A percentile compares a stretch with the other conserved stretches of the same genome.
phyloP scores from a whole-genome alignment of 2,888 invertebrate species.

The Patella ulyssiponensis region DNA sequence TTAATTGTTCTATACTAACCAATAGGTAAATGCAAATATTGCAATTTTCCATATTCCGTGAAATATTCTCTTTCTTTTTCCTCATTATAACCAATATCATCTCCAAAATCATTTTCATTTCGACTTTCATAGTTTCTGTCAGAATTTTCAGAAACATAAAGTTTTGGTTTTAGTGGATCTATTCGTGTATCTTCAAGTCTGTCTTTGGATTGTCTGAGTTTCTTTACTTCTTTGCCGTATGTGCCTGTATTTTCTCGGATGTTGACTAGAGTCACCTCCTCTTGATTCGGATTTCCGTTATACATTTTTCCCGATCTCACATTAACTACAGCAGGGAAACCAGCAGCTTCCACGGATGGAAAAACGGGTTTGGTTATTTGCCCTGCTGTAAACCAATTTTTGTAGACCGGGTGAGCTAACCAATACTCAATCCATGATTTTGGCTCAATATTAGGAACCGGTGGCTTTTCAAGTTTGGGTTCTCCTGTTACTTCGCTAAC shows the following conservation, averaged over 20 bases:
- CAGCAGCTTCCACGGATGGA: slow-evolving; percentile 44
- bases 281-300: slow-evolving; percentile 53
- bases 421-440: slow-evolving; percentile 60
- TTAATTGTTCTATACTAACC: slow-evolving; percentile 37
- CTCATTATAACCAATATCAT: slow-evolving; percentile 63
- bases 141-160: slow-evolving; percentile 48
- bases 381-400: slow-evolving; percentile 61
- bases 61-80: slow-evolving; percentile 47
- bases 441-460: slow-evolving; percentile 46
- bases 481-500: slow-evolving; percentile 58
- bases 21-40: slow-evolving; percentile 57
- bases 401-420: slow-evolving; percentile 59
- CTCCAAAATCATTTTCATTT: slow-evolving; percentile 63
- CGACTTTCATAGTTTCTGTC: slow-evolving; percentile 53
- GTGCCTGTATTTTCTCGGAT: slow-evolving; percentile 53
- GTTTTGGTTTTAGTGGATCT: slow-evolving; percentile 42
- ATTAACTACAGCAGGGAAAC: slow-evolving; percentile 58
- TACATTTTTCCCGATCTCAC: slow-evolving; percentile 48
- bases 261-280: slow-evolving; percentile 59
- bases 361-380: slow-evolving; percentile 58
- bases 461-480: slow-evolving; percentile 45
- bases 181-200: slow-evolving; percentile 47
- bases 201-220: slow-evolving; percentile 48
- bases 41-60: slow-evolving; percentile 40
- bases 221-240: slow-evolving; percentile 44